Evolutionary conservation across 2,888 invertebrate genomes (phyloP).

Genomic region (Caenorhabditis auriculariae): DNA sequence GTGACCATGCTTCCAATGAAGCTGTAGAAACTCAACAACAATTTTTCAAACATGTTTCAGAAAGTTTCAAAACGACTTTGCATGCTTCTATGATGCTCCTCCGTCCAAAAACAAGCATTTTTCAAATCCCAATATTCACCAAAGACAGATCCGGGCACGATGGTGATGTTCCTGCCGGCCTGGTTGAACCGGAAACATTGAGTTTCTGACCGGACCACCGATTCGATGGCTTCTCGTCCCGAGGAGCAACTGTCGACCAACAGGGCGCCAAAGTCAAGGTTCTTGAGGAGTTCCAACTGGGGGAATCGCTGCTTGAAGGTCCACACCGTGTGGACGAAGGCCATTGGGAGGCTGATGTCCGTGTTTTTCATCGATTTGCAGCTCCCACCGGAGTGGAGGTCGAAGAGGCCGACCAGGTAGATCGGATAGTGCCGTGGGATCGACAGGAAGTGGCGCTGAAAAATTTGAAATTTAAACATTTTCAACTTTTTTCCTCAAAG

Average conservation of each 20-base stretch:
- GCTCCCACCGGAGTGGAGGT: conserved; percentile 50
- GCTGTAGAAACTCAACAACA: no score
- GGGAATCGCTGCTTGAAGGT: conserved; percentile 57
- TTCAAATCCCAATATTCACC: conserved; percentile 19
- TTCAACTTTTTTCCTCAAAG: neutral
- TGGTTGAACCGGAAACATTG: conserved; percentile 56
- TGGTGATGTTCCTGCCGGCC: conserved; percentile 57
- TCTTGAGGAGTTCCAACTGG: conserved; percentile 44
- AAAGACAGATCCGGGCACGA: conserved; percentile 55
- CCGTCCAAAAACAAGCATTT: no score
- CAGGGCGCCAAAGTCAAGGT: conserved; percentile 56
- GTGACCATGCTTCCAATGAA: no score
- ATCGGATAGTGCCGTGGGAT: conserved; percentile 55
- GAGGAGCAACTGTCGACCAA: conserved; percentile 56
- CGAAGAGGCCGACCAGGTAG: conserved; percentile 55
- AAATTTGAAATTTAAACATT: neutral
- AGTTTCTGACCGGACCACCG: conserved; percentile 49
- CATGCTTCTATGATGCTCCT: no score
- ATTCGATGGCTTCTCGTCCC: conserved; percentile 36
- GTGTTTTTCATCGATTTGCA: conserved; percentile 49
- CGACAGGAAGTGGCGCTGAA: conserved; percentile 52
- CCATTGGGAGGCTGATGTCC: conserved; percentile 56
- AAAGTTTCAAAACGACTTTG: no score
- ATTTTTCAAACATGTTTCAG: no score
- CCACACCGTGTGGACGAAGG: conserved; percentile 58